Evolutionary conservation across 1,140 invertebrate species (phyloP).

Genomic region (Parapsyche elsis): DNA sequence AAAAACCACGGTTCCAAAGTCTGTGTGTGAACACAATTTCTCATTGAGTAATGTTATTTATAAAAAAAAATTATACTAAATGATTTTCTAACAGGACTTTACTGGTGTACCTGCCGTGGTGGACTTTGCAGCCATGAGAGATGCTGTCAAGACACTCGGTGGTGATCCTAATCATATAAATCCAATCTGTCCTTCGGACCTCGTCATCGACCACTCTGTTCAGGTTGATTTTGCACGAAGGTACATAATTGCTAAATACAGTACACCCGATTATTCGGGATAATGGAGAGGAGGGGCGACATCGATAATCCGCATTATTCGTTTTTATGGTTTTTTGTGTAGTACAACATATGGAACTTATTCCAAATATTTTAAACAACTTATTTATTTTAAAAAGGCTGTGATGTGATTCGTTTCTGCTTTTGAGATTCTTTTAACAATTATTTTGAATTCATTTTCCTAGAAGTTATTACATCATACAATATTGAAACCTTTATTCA

Average conservation of each 20-base stretch:
- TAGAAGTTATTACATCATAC: too few species aligned
- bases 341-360: not conserved
- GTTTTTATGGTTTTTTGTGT: too few species aligned
- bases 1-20: not conserved
- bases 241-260: constrained; percentile 68
- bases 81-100: constrained; percentile 75
- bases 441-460: too few species aligned
- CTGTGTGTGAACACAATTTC: not conserved
- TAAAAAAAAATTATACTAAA: not conserved
- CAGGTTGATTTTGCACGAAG: constrained; percentile 94
- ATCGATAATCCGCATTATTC: too few species aligned
- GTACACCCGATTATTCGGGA: not conserved
- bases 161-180: constrained; percentile 95
- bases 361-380: too few species aligned
- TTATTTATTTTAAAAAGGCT: too few species aligned
- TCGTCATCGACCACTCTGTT: constrained; percentile 98
- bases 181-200: constrained; percentile 95
- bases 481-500: too few species aligned
- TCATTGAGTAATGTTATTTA: too few species aligned
- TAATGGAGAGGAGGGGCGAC: too few species aligned
- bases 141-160: constrained; percentile 88
- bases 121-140: constrained; percentile 98
- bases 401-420: too few species aligned
- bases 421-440: too few species aligned
- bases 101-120: constrained; percentile 98